Evolutionary conservation across 2,888 invertebrate genomes (phyloP), one percentile per base, ranked within the genome.

Genomic region (Hipparchia sbordonii): DNA sequence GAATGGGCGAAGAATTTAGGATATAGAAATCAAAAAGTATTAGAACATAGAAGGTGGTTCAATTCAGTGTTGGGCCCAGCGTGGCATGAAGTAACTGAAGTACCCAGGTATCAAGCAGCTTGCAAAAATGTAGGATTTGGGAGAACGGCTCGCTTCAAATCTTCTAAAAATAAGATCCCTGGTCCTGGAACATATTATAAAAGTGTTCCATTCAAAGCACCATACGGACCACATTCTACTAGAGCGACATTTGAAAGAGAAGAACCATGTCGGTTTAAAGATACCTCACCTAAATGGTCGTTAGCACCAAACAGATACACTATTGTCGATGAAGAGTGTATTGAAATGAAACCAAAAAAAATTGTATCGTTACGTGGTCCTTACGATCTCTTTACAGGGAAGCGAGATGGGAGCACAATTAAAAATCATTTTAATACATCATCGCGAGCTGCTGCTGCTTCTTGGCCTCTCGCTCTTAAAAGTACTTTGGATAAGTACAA

Each of bases 341-440:
- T 92, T 45, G 90, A 89, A 45, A 79, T 88, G 73, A 91, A 87
- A 80, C 79, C 90, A 1, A 88, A 88, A 2, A 92, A 89, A 76
- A 0, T 90, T 0, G 87, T 92, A 2, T 92, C 93, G 0, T 76
- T 83, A 33, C 82, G 88, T 51, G 92, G 93, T 0, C 93, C 93
- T 0, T 93, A 93, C 74, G 90, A 92, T 67, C 80, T 93, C 1
- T 93, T 92, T 76, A 94, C 95, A 0, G 95, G 95, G 0, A 87
- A 87, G 51, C 85, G 95, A 65, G 94, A 95, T 76, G 86, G 78
- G 1, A 87, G 84, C 4, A 90, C 94, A 0, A 94, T 95, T 12
- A 95, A 94, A 80, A 95, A 95, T 79, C 91, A 95, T 82, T 95
- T 94, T 72, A 88, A 86, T 12, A 89, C 85, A 7, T 81, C 85